These are phyloP conservation scores for Cremastobaeus sp. DNA, from an alignment of 2,888 invertebrate genomes.

Conservation along the genomic window DNA sequence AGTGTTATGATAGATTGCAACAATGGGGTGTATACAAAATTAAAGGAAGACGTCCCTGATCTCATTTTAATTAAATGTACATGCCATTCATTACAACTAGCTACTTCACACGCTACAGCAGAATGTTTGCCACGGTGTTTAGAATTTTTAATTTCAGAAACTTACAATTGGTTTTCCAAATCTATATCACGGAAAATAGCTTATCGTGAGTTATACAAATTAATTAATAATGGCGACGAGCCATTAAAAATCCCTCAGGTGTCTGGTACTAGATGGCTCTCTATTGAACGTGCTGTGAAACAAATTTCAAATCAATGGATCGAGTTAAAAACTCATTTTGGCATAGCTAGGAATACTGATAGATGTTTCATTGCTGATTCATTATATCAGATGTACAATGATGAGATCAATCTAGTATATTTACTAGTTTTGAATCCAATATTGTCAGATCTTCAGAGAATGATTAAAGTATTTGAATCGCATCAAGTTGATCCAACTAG, in stretches of 20 bases:
- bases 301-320: slow-evolving; percentile 67
- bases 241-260: slow-evolving; percentile 22
- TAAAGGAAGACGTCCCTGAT: slow-evolving; percentile 62
- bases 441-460: slow-evolving; percentile 22
- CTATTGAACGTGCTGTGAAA: slow-evolving; percentile 65
- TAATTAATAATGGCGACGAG: slow-evolving; percentile 55
- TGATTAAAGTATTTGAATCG: slow-evolving; percentile 17
- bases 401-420: slow-evolving; percentile 17
- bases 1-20: slow-evolving; percentile 72
- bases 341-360: slow-evolving; percentile 27
- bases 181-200: slow-evolving; percentile 12
- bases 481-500: slow-evolving; percentile 6
- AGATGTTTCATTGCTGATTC: slow-evolving; percentile 9
- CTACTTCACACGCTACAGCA: slow-evolving; percentile 63
- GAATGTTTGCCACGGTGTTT: slow-evolving; percentile 66
- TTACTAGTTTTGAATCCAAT: slow-evolving; percentile 8
- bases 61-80: slow-evolving; percentile 20
- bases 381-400: not conserved
- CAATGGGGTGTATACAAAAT: slow-evolving; percentile 68
- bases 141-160: slow-evolving; percentile 67
- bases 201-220: not conserved
- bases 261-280: slow-evolving; percentile 62
- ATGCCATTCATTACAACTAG: slow-evolving; percentile 23
- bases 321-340: slow-evolving; percentile 67
- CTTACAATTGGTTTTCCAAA: slow-evolving; percentile 55